Evolutionary conservation across 2,113 vertebrate genomes (phyloP), one percentile per base, ranked within the genome.

Genomic region (Heterochromis multidens): DNA sequence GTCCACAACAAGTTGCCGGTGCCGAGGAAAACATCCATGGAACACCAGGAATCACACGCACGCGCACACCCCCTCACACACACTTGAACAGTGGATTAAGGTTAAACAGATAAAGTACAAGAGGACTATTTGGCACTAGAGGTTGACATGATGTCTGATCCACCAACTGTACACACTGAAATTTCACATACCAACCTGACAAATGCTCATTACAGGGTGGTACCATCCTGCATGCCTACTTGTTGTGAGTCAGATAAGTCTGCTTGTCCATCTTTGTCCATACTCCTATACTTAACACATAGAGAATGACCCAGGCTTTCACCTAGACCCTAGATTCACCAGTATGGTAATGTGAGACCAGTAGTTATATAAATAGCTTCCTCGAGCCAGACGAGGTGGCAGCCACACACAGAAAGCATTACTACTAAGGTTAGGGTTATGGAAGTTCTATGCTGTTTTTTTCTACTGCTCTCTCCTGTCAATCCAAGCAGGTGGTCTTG

Each of bases 351-450:
- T 77, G 59, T 84, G 90, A 93, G 85, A 70, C 81, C 79, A 65
- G 87, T 33, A 79, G 88, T 83, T 83, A 90, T 87, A 93, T 87
- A 93, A 93, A 94, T 94, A 94, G 89, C 85, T 90, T 88, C 83
- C 86, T 87, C 13, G 6, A 84, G 83, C 84, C 83, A 92, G 93
- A 92, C 76, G n/a, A 89, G 77, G 84, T 52, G 91, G 92, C 87
- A 79, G 84, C 89, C 77, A 52, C 83, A 81, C 76, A 89, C 87
- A 88, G 89, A 92, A 93, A 85, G 60, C 92, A 83, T 86, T 74
- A 91, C 84, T 52, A 83, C 70, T 35, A 84, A 80, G 72, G 37
- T 83, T 23, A 25, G 58, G 35, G 12, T 40, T 65, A 40, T 57
- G 83, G 85, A 87, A 77, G 81, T 80, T 54, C 61, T 29, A 77